Percentiles rank a stretch among this genome's conserved stretches.
These are phyloP conservation scores for Zingel zingel DNA, from an alignment of 2,113 vertebrate species.

Conservation along the genomic window DNA sequence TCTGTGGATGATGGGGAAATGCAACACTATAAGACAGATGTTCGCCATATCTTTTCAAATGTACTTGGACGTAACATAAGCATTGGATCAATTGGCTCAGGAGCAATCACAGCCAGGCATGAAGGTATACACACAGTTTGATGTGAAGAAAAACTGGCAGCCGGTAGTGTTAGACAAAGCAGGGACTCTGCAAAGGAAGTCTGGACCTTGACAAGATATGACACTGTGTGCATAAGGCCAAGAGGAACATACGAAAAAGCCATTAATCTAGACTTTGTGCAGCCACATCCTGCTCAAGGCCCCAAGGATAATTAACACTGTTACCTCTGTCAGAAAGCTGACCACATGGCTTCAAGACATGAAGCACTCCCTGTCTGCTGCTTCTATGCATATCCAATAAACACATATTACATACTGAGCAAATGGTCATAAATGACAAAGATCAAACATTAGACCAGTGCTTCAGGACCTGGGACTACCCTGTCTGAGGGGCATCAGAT, in stretches of 20 bases:
- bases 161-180: constrained; percentile 62
- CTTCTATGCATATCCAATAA: constrained; percentile 18
- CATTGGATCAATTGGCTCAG: constrained; percentile 63
- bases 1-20: constrained; percentile 74
- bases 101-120: constrained; percentile 43
- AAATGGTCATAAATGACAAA: constrained; percentile 35
- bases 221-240: constrained; percentile 59
- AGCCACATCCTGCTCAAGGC: constrained; percentile 61
- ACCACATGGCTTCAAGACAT: constrained; percentile 52
- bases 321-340: constrained; percentile 45
- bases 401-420: constrained; percentile 27
- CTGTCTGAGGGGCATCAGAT: constrained; percentile 16
- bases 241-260: constrained; percentile 64
- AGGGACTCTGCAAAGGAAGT: constrained; percentile 64
- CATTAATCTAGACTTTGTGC: constrained; percentile 65
- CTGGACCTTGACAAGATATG: constrained; percentile 72
- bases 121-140: constrained; percentile 54
- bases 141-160: constrained; percentile 64
- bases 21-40: constrained; percentile 83
- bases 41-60: constrained; percentile 76
- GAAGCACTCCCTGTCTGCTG: constrained; percentile 26
- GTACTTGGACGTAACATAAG: constrained; percentile 72
- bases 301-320: constrained; percentile 54
- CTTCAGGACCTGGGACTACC: constrained; percentile 26
- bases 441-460: constrained; percentile 34